phyloP scores from a whole-genome alignment of 2,888 invertebrate genomes.

The Oligia fasciuncula region DNA sequence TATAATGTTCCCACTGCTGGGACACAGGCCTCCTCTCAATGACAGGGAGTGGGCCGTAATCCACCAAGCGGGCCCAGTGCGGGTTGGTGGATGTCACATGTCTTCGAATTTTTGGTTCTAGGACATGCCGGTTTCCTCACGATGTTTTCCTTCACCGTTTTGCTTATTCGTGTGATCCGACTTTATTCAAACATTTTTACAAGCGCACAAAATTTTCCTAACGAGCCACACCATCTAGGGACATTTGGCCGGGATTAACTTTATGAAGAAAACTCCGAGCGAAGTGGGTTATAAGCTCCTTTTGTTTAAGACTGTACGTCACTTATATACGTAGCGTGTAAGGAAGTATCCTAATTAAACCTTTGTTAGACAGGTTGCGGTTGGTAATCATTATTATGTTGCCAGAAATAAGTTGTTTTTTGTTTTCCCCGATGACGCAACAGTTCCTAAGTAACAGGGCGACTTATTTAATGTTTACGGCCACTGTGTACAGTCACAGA shows the following conservation, averaged over 20 bases:
- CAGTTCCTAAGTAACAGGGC: background rate
- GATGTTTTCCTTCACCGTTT: too few species aligned
- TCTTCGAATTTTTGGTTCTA: too few species aligned
- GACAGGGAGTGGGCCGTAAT: too few species aligned
- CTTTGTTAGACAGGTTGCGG: constrained; percentile 60
- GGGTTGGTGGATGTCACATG: too few species aligned
- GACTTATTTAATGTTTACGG: background rate
- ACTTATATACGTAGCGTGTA: constrained; percentile 63
- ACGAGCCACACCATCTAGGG: constrained; percentile 51
- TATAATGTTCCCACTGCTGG: too few species aligned
- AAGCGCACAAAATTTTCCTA: constrained; percentile 48
- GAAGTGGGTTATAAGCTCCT: constrained; percentile 69
- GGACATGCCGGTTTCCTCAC: too few species aligned
- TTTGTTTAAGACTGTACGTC: constrained; percentile 68
- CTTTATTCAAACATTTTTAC: constrained; percentile 58
- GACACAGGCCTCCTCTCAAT: too few species aligned
- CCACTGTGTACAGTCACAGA: background rate
- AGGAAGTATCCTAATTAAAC: constrained; percentile 66
- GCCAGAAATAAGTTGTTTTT: constrained; percentile 9
- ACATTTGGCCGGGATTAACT: constrained; percentile 58
- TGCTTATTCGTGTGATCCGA: constrained; percentile 38
- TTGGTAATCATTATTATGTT: constrained; percentile 30
- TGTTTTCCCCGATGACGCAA: background rate
- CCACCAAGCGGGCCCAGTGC: too few species aligned
- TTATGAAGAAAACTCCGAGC: constrained; percentile 66